Conservation (phyloP, 2,113 vertebrate species). For the Artemisiospiza belli region DNA sequence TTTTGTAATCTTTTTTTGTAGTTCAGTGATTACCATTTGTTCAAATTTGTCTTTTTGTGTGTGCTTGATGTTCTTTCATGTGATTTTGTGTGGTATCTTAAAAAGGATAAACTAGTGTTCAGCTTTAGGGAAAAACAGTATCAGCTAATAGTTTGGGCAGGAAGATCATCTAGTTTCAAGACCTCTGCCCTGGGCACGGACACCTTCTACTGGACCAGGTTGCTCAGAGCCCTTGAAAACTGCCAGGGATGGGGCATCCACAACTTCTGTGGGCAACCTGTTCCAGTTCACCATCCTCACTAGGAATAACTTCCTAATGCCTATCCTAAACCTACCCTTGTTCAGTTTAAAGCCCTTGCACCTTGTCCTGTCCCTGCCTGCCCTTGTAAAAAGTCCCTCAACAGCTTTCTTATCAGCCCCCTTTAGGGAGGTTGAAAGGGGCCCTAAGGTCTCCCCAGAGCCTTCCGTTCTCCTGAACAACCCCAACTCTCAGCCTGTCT, state of each 20-base stretch:
- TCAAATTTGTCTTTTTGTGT: background rate
- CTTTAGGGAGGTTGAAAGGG: background rate
- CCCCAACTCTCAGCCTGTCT: background rate
- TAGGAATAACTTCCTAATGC: background rate
- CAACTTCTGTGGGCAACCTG: background rate
- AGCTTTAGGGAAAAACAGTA: background rate
- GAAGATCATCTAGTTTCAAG: background rate
- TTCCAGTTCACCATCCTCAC: background rate
- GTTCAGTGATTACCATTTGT: background rate
- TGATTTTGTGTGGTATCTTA: background rate
- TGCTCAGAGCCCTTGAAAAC: background rate
- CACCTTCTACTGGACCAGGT: background rate
- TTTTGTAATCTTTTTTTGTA: background rate
- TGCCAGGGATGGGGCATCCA: background rate
- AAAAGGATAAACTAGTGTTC: background rate
- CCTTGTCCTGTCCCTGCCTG: background rate
- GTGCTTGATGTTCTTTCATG: background rate
- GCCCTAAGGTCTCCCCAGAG: background rate
- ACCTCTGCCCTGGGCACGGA: background rate
- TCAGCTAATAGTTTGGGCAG: background rate
- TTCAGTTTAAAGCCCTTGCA: background rate
- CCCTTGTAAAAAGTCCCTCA: background rate
- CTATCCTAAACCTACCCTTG: background rate
- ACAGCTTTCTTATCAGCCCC: accelerated
- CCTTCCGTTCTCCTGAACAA: background rate